Evolutionary conservation across 2,113 vertebrate species (phyloP).

Genomic region (Aix galericulata): DNA sequence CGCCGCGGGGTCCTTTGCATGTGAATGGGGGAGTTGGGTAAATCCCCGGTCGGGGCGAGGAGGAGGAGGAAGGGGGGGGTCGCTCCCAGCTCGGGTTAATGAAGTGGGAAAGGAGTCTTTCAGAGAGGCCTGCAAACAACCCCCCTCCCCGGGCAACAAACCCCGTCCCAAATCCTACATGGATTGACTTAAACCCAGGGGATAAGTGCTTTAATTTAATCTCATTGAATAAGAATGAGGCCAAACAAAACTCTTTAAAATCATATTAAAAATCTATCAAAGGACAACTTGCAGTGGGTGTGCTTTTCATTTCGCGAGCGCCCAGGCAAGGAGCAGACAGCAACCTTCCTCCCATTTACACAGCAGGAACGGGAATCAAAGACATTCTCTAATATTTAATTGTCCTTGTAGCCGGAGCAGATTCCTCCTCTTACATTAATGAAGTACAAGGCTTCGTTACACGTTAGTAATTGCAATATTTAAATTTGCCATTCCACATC

Average conservation of each 20-base stretch:
- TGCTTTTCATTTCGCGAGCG: slow-evolving; percentile 72
- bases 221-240: slow-evolving; percentile 94
- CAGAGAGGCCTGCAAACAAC: slow-evolving; percentile 90
- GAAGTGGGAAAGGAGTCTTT: slow-evolving; percentile 96
- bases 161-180: slow-evolving; percentile 83
- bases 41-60: slow-evolving; percentile 80
- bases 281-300: slow-evolving; percentile 87
- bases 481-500: slow-evolving; percentile 55
- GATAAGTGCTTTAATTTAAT: slow-evolving; percentile 99
- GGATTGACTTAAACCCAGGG: slow-evolving; percentile 92
- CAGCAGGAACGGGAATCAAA: slow-evolving; percentile 78
- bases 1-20: slow-evolving; percentile 82
- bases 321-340: slow-evolving; percentile 44
- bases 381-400: slow-evolving; percentile 76
- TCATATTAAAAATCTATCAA: slow-evolving; percentile 98
- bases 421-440: slow-evolving; percentile 73
- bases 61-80: slow-evolving; percentile 71
- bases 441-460: slow-evolving; percentile 76
- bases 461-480: slow-evolving; percentile 72
- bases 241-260: slow-evolving; percentile 93
- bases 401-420: slow-evolving; percentile 74
- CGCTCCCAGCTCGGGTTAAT: slow-evolving; percentile 95
- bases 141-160: slow-evolving; percentile 63
- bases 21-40: slow-evolving; percentile 88
- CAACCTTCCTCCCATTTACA: slow-evolving; percentile 73